Conservation (phyloP, 2,113 vertebrate species). For the Erythrocebus patas region DNA sequence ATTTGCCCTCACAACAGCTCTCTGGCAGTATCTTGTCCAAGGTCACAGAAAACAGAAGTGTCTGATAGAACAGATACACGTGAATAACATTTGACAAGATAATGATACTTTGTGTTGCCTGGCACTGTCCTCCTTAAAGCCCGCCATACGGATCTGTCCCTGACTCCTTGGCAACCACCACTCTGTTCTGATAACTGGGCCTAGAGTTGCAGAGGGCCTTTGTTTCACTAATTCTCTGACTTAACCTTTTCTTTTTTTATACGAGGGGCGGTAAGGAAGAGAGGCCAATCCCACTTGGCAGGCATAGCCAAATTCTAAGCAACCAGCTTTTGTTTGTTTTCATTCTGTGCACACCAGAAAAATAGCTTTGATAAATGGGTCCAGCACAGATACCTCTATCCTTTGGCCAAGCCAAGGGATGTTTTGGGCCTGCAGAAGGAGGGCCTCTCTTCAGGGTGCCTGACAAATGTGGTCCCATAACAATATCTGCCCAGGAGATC, state of each 20-base stretch:
- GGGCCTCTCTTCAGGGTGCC: background rate
- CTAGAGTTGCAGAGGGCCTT: background rate
- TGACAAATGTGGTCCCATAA: background rate
- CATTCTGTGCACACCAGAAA: background rate
- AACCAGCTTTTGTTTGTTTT: background rate
- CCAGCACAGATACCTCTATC: background rate
- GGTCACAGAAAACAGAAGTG: conserved; percentile 43
- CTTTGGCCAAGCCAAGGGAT: background rate
- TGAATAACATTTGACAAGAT: conserved; percentile 50
- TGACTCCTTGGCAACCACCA: conserved; percentile 19
- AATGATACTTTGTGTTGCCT: conserved; percentile 42
- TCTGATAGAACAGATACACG: conserved; percentile 45
- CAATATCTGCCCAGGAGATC: background rate
- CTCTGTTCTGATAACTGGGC: background rate
- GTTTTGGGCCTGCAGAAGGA: background rate
- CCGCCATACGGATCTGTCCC: background rate
- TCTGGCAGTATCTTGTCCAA: conserved; percentile 22
- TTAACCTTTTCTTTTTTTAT: background rate
- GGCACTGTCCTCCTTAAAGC: background rate
- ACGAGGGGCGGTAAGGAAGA: background rate
- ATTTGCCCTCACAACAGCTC: conserved; percentile 41
- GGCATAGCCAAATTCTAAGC: background rate
- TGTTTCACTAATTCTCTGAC: conserved; percentile 24
- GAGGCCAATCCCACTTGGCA: background rate
- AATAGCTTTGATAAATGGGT: background rate